Conservation (phyloP, 2,797 vertebrate species). For the Fratercula arctica region DNA sequence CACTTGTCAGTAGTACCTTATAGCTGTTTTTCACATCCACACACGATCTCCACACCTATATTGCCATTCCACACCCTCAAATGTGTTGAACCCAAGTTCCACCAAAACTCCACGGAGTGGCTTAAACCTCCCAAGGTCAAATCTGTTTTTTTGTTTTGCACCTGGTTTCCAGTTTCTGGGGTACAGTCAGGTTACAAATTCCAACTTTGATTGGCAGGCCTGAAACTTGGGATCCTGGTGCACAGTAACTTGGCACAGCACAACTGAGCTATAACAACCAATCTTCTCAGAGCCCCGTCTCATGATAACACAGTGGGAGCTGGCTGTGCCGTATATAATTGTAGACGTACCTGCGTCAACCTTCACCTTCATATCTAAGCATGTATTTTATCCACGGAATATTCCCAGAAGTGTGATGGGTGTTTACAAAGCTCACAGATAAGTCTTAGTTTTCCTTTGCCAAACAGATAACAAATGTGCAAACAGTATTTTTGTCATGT, state of each 20-base stretch:
- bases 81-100: background rate
- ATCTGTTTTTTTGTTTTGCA: background rate
- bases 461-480: constrained; percentile 39
- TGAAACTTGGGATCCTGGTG: background rate
- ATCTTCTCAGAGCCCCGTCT: background rate
- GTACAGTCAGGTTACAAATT: background rate
- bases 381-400: constrained; percentile 1
- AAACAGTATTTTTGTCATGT: constrained; percentile 35
- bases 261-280: background rate
- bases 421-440: constrained; percentile 42
- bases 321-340: background rate
- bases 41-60: background rate
- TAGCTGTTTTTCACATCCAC: background rate
- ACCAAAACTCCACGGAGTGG: background rate
- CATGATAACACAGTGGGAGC: background rate
- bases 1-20: background rate
- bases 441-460: constrained; percentile 37
- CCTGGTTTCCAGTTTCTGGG: background rate
- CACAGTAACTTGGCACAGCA: background rate
- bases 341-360: constrained; percentile 23
- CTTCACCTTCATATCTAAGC: constrained; percentile 25
- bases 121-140: background rate
- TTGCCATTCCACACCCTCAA: background rate
- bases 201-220: background rate
- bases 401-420: constrained; percentile 40